Percentiles rank a stretch among this genome's conserved stretches.
Evolutionary conservation across 2,888 invertebrate genomes (phyloP).

Genomic region (Xylota segnis): DNA sequence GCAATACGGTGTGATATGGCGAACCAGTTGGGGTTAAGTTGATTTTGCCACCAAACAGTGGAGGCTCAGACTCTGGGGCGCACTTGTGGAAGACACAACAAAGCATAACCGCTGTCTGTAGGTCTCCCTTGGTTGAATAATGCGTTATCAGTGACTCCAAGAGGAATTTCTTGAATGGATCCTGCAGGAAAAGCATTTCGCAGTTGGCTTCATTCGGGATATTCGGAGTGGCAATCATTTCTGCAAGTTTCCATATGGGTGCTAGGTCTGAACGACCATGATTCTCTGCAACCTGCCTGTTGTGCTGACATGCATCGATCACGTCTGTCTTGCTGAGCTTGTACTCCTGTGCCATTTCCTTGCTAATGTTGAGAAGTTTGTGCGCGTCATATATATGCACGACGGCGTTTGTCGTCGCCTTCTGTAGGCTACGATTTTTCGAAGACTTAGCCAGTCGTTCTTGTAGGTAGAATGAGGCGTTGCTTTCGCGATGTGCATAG

Average conservation of each 20-base stretch:
- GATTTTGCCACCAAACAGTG: constrained; percentile 54
- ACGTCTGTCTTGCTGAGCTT: constrained; percentile 85
- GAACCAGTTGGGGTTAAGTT: constrained; percentile 89
- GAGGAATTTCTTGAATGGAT: constrained; percentile 94
- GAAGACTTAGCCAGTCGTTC: constrained; percentile 85
- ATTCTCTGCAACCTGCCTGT: constrained; percentile 91
- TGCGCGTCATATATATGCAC: constrained; percentile 83
- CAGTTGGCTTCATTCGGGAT: constrained; percentile 85
- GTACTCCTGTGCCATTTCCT: constrained; percentile 93
- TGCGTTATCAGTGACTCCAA: constrained; percentile 93
- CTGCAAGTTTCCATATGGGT: constrained; percentile 94
- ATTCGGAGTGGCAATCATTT: constrained; percentile 87
- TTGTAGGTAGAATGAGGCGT: constrained; percentile 92
- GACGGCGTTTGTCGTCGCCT: constrained; percentile 80
- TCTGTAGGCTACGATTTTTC: constrained; percentile 84
- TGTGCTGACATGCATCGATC: constrained; percentile 91
- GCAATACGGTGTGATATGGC: constrained; percentile 93
- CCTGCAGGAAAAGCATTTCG: constrained; percentile 90
- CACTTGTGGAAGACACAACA: constrained; percentile 93
- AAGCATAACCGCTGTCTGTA: constrained; percentile 97
- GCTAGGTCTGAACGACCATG: constrained; percentile 92
- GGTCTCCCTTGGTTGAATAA: constrained; percentile 92
- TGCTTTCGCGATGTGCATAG: constrained; percentile 85
- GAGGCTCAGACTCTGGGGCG: constrained; percentile 82
- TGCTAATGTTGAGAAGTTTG: constrained; percentile 90